Base-by-base conservation (phyloP, 2,797 vertebrate genomes). In the Synanceia verrucosa region DNA sequence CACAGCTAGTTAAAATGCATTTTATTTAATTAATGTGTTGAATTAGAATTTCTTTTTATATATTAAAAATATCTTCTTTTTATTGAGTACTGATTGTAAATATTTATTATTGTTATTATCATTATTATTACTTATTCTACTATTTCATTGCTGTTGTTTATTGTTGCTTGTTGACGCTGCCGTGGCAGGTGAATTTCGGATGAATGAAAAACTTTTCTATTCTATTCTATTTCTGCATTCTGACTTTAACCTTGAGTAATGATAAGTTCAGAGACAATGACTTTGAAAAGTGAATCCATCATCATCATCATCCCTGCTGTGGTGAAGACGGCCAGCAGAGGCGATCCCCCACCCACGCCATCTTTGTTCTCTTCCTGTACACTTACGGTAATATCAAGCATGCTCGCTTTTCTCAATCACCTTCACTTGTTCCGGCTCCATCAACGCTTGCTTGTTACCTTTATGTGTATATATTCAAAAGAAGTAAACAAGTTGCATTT, bases 331-430 rank as follows among this genome's bases (percentile, higher is more conserved):
- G 80, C 76, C 55, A 69, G 59, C 58, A 56, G 63, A 89, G 93
- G 91, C 84, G 73, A 86, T 93, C 91, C 94, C 93, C 94, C 93
- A 89, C 94, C 94, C 91, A 93, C 93, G 61, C 59, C 67, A 46
- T 81, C 75, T 65, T 12, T 31, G 33, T 55, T 5, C 44, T 86
- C 89, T 93, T 94, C 93, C 93, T 90, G 81, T 85, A 62, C 66
- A 59, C 73, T 95, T 94, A 94, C 93, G 82, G 93, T 93, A 93
- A 94, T 83, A 91, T 90, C 71, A 13, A 70, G 57, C 85, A 76
- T 12, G 26, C 58, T 79, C 21, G 14, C 78, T 76, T 66, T 76
- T 66, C 63, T 76, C 60, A 18, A 14, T 63, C 66, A 70, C 64
- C 69, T 80, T 55, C 19, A 39, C 43, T 74, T 68, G 36, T 65